Evolutionary conservation across 2,113 vertebrate species (phyloP), one percentile per base, ranked within the genome.

Genomic region (Caracal caracal): DNA sequence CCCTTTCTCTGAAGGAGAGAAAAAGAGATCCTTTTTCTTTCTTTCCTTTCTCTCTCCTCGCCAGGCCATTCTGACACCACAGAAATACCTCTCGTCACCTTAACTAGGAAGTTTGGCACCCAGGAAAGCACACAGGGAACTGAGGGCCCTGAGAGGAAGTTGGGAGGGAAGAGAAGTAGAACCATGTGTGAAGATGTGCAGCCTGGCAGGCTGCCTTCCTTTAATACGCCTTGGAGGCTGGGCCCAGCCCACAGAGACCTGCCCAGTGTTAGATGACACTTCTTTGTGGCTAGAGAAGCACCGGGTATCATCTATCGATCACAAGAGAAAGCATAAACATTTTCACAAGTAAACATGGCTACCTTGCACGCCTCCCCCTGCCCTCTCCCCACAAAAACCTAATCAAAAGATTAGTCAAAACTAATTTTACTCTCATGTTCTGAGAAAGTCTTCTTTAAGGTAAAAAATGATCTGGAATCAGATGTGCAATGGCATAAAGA

Each of bases 251-350:
- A 24, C 0, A 0, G 75, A 35, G n/a, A 53, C 19, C 2, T 7
- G 20, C 59, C 6, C 4, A 6, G 10, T 12, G 12, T 6, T 24
- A 19, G 28, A 0, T 35, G 10, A 5, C 15, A 0, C 49, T 1
- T 13, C 28, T 22, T 63, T 51, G 37, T 6, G 28, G 35, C 37
- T 85, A 6, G n/a, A 47, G n/a, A 80, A 66, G 28, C 70, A 47
- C 2, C 16, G 13, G 12, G 3, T 94, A 11, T 47, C 3, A 0
- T 8, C 63, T 51, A 35, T 22, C 4, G 30, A 11, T 61, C 35
- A 30, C 0, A 2, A 83, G 33, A 83, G 33, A 73, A 84, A 33
- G 37, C 5, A 0, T 22, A 22, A 84, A 19, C 1, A 19, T 40
- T 71, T 43, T 88, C 59, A 81, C 13, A 56, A 9, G 63, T 7